Conservation (phyloP, 2,888 invertebrate genomes). For the Ptilodon capucinus region DNA sequence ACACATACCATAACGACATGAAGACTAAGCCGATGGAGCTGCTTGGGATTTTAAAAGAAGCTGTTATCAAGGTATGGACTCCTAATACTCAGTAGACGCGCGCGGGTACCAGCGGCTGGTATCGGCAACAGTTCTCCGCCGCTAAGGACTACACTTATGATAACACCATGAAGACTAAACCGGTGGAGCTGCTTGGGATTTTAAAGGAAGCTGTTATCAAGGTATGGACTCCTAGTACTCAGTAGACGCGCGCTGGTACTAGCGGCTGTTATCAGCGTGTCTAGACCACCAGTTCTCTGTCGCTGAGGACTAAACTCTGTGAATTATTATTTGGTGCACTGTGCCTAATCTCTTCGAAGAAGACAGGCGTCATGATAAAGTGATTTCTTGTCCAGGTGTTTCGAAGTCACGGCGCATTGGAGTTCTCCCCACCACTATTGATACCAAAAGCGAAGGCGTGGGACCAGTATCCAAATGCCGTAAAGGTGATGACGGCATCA, state of each 20-base stretch:
- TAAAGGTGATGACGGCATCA: slow-evolving; percentile 92
- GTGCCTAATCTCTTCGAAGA: too few relatives aligned
- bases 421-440: slow-evolving; percentile 90
- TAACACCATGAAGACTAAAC: neutral
- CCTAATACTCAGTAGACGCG: neutral
- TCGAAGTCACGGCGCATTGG: slow-evolving; percentile 90
- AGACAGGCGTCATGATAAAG: too few relatives aligned
- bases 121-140: too few relatives aligned
- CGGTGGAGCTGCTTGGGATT: neutral
- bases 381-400: too few relatives aligned
- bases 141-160: neutral
- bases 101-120: too few relatives aligned
- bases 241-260: too few relatives aligned
- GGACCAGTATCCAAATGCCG: slow-evolving; percentile 84
- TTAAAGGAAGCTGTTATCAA: neutral
- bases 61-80: slow-evolving; percentile 46
- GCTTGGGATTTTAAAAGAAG: slow-evolving; percentile 48
- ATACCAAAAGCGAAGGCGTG: slow-evolving; percentile 87
- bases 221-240: too few relatives aligned
- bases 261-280: too few relatives aligned
- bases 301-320: too few relatives aligned
- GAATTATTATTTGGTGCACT: too few relatives aligned
- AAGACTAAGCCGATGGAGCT: slow-evolving; percentile 42
- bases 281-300: too few relatives aligned
- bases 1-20: slow-evolving; percentile 87